Evolutionary conservation across 2,113 vertebrate genomes (phyloP).

Genomic region (Nannospalax galili): DNA sequence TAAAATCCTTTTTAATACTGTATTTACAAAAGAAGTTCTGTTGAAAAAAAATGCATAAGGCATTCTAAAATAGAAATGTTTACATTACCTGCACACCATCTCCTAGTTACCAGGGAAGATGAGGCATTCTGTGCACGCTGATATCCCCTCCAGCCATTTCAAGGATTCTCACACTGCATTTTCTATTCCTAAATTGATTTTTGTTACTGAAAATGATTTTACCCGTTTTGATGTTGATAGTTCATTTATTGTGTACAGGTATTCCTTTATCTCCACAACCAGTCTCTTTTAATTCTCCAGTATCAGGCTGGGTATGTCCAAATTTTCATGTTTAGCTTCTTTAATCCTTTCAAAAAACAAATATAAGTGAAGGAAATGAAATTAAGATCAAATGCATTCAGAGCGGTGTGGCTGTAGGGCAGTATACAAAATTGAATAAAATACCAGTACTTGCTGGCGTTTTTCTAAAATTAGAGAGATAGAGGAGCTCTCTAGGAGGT

Average conservation of each 20-base stretch:
- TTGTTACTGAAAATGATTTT: not conserved
- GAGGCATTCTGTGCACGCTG: not conserved
- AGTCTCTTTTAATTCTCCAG: not conserved
- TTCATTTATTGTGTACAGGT: not conserved
- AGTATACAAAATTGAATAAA: not conserved
- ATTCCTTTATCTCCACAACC: not conserved
- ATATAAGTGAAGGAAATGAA: not conserved
- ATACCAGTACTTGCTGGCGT: not conserved
- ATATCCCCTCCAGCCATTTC: not conserved
- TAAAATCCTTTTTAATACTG: slow-evolving; percentile 44
- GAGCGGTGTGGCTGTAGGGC: not conserved
- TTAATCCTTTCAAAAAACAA: slow-evolving; percentile 18
- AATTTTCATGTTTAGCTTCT: not conserved
- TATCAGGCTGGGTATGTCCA: not conserved
- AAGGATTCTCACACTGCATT: not conserved
- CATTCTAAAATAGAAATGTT: slow-evolving; percentile 29
- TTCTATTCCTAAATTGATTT: slow-evolving; percentile 38
- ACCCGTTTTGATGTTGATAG: not conserved
- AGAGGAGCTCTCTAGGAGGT: not conserved
- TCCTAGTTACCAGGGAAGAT: not conserved
- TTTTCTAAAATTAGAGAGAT: not conserved
- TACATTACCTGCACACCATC: not conserved
- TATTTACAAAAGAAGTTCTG: slow-evolving; percentile 54
- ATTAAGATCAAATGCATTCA: not conserved
- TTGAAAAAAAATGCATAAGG: slow-evolving; percentile 41